Evolutionary conservation across 2,888 invertebrate species (phyloP).

Genomic region (Scaeva pyrastri): DNA sequence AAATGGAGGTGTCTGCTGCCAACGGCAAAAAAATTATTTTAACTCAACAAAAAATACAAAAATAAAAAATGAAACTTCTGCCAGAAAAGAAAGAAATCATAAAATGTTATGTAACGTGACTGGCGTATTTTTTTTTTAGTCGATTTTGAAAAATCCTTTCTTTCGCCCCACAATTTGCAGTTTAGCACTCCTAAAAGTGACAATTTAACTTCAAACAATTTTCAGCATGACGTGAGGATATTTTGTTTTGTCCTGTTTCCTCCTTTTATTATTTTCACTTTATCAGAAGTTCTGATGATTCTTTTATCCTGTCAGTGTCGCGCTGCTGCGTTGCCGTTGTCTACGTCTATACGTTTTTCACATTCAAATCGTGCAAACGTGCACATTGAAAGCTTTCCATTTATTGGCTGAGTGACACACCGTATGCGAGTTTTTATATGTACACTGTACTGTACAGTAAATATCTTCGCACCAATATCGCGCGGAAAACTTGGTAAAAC

Average conservation of each 20-base stretch:
- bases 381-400: conserved; percentile 15
- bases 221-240: conserved; percentile 54
- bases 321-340: conserved; percentile 47
- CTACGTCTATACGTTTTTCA: conserved; percentile 49
- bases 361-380: conserved; percentile 57
- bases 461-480: conserved; percentile 6
- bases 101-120: conserved; percentile 72
- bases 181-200: conserved; percentile 64
- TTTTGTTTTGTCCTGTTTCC: conserved; percentile 15
- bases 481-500: conserved; percentile 17
- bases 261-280: conserved; percentile 15
- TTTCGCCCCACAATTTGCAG: conserved; percentile 63
- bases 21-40: conserved; percentile 66
- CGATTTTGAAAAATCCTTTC: conserved; percentile 63
- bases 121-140: conserved; percentile 38
- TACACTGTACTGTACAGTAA: background rate
- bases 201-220: conserved; percentile 73
- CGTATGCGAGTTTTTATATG: background rate
- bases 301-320: conserved; percentile 41
- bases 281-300: conserved; percentile 46
- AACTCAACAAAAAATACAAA: conserved; percentile 39
- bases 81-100: conserved; percentile 61
- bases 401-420: background rate
- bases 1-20: conserved; percentile 77
- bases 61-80: conserved; percentile 29